Percentiles rank a stretch among this genome's conserved stretches.
phyloP scores from a whole-genome alignment of 2,888 invertebrate genomes.

The Eristalis arbustorum region DNA sequence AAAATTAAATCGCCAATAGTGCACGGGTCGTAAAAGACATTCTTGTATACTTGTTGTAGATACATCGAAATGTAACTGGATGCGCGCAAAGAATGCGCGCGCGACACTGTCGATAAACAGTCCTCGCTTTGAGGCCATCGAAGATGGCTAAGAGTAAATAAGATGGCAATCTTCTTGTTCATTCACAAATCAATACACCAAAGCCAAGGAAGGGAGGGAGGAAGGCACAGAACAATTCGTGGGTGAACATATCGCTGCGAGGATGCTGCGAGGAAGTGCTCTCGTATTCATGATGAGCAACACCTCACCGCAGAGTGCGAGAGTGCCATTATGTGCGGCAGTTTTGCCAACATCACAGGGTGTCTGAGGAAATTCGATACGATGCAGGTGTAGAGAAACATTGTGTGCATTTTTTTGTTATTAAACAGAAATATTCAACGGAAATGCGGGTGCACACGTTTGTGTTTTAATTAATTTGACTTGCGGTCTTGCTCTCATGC shows the following conservation, averaged over 20 bases:
- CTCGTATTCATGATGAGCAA: not conserved
- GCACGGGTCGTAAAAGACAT: not conserved
- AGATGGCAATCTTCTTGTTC: constrained; percentile 5
- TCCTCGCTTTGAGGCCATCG: not conserved
- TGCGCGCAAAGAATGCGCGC: constrained; percentile 55
- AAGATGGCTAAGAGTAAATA: not conserved
- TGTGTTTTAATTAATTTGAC: too few species aligned
- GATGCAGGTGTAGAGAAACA: too few species aligned
- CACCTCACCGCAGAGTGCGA: not conserved
- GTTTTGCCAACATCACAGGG: not conserved
- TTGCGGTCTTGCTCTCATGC: too few species aligned
- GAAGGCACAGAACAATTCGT: not conserved
- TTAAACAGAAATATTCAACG: too few species aligned
- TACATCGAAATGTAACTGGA: constrained; percentile 27
- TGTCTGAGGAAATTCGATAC: not conserved
- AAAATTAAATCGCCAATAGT: constrained; percentile 16
- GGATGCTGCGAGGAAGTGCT: not conserved
- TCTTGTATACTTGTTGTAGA: constrained; percentile 49
- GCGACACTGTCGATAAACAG: constrained; percentile 8
- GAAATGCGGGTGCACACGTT: too few species aligned
- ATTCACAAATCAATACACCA: constrained; percentile 19
- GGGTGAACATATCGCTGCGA: not conserved
- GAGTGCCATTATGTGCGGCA: not conserved
- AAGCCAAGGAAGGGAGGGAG: not conserved
- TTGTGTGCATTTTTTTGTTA: too few species aligned